Evolutionary conservation across 2,888 invertebrate genomes (phyloP).

Genomic region (Acanthopleura granulata): DNA sequence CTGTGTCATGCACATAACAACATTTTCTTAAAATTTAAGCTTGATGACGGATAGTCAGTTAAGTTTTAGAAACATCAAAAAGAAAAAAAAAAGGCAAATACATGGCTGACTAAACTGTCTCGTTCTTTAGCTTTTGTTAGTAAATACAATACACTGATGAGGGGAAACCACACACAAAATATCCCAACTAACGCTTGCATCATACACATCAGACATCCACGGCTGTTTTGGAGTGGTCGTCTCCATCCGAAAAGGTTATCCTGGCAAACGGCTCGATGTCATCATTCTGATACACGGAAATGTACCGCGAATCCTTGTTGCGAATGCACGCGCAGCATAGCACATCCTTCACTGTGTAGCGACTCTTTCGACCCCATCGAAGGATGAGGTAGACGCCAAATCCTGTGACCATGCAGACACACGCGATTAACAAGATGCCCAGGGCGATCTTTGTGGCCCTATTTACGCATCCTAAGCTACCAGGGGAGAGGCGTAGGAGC

Average conservation of each 20-base stretch:
- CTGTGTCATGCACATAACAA: too few species aligned
- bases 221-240: not conserved
- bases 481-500: not conserved
- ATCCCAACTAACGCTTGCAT: too few species aligned
- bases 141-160: too few species aligned
- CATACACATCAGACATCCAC: not conserved
- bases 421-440: not conserved
- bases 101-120: too few species aligned
- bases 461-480: not conserved
- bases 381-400: not conserved
- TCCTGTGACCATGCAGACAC: not conserved
- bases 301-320: not conserved
- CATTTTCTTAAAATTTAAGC: too few species aligned
- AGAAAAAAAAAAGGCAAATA: too few species aligned
- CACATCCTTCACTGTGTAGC: not conserved
- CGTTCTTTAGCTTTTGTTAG: too few species aligned
- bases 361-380: not conserved
- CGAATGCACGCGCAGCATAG: not conserved
- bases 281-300: constrained; percentile 12
- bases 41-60: too few species aligned
- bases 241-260: not conserved
- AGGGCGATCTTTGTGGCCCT: not conserved
- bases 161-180: too few species aligned
- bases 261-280: not conserved
- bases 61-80: too few species aligned